These are phyloP conservation scores for Cabera pusaria DNA, from an alignment of 2,888 invertebrate species.

Conservation along the genomic window DNA sequence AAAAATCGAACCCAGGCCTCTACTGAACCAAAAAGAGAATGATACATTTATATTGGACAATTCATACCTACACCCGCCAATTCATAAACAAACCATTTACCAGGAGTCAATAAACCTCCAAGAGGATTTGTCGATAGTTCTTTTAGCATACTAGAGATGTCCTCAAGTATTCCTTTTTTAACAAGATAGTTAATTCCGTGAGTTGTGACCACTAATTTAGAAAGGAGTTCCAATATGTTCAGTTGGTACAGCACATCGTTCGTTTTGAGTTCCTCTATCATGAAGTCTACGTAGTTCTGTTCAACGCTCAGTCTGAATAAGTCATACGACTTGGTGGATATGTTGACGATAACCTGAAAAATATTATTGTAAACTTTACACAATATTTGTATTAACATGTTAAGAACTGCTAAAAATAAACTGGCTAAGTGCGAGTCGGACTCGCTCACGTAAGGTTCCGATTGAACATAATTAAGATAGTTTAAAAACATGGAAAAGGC, in stretches of 20 bases:
- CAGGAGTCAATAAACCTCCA: slow-evolving; percentile 87
- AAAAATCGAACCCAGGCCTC: no score
- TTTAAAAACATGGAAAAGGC: no score
- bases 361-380: not conserved
- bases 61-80: slow-evolving; percentile 13
- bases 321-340: slow-evolving; percentile 84
- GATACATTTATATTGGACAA: slow-evolving; percentile 7
- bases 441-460: no score
- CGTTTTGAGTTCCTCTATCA: slow-evolving; percentile 86
- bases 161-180: slow-evolving; percentile 85
- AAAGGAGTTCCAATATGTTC: slow-evolving; percentile 91
- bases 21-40: slow-evolving; percentile 2
- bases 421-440: no score
- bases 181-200: slow-evolving; percentile 90
- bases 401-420: no score
- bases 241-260: slow-evolving; percentile 91
- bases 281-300: slow-evolving; percentile 85
- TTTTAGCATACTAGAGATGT: slow-evolving; percentile 84
- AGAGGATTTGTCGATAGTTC: slow-evolving; percentile 85
- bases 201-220: slow-evolving; percentile 86
- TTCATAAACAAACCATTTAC: slow-evolving; percentile 50
- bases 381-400: no score
- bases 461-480: no score
- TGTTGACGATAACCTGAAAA: slow-evolving; percentile 84
- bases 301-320: slow-evolving; percentile 83